Evolutionary conservation across 2,113 vertebrate genomes (phyloP).

Genomic region (Gracilinanus agilis): DNA sequence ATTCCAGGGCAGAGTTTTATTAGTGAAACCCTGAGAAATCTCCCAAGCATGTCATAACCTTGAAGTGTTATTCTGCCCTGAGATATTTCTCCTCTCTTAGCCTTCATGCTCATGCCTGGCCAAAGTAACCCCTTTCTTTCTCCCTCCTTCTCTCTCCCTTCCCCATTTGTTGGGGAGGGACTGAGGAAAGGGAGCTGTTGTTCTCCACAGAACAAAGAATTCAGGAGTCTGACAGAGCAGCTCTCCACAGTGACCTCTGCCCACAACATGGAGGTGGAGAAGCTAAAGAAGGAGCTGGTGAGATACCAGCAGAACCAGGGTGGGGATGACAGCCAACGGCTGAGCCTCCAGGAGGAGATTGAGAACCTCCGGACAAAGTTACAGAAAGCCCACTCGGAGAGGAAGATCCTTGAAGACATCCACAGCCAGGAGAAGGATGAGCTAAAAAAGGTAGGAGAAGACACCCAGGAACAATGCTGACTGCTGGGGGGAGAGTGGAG

Average conservation of each 20-base stretch:
- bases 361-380: constrained; percentile 87
- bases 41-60: not conserved
- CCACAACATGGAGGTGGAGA: constrained; percentile 87
- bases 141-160: not conserved
- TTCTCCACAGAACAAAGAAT: constrained; percentile 89
- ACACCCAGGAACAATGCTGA: accelerated
- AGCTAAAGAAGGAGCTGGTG: constrained; percentile 91
- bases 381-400: constrained; percentile 83
- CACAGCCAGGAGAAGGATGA: constrained; percentile 87
- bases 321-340: constrained; percentile 75
- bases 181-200: not conserved
- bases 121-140: not conserved
- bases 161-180: not conserved
- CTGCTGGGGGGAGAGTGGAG: accelerated
- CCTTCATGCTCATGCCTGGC: not conserved
- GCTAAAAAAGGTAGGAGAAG: constrained; percentile 87
- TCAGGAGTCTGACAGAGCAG: constrained; percentile 88
- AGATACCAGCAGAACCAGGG: constrained; percentile 81
- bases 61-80: constrained; percentile 12
- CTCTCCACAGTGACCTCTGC: constrained; percentile 73
- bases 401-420: constrained; percentile 88
- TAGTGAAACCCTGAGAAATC: constrained; percentile 15
- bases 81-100: not conserved
- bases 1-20: not conserved
- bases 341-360: constrained; percentile 89